Percentiles rank a stretch among this genome's conserved stretches.
Evolutionary conservation across 2,888 invertebrate species (phyloP).

Genomic region (Ophion costatus): DNA sequence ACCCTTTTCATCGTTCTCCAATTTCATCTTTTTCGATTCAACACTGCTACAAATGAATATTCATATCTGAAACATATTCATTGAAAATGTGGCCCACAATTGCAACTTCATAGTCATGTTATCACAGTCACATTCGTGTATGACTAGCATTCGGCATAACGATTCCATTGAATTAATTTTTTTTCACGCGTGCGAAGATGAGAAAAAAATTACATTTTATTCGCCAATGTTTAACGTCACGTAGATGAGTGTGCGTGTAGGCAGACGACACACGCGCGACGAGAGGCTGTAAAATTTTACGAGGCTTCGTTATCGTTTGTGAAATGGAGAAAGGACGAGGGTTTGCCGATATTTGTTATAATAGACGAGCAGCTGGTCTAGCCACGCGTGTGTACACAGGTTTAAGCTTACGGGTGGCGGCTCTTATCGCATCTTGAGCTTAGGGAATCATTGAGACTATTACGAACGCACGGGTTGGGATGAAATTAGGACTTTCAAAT

Average conservation of each 20-base stretch:
- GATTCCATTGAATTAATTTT: no score
- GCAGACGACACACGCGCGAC: constrained; percentile 59
- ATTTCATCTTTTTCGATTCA: not conserved
- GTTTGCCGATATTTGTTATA: constrained; percentile 9
- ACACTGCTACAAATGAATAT: no score
- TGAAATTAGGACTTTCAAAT: no score
- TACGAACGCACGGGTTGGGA: no score
- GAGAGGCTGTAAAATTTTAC: constrained; percentile 66
- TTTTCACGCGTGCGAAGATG: no score
- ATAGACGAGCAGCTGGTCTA: not conserved
- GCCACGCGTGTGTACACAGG: not conserved
- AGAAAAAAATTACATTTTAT: not conserved
- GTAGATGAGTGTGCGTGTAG: constrained; percentile 31
- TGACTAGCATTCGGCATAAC: no score
- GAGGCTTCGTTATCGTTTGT: constrained; percentile 64
- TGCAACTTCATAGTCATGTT: no score
- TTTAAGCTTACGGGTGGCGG: not conserved
- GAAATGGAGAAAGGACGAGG: constrained; percentile 42
- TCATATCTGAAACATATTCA: no score
- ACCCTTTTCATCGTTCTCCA: constrained; percentile 46
- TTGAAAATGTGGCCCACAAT: no score
- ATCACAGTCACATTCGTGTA: no score
- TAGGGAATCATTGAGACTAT: no score
- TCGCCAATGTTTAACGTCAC: not conserved
- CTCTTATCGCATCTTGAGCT: no score